Conservation (phyloP, 2,113 vertebrate species). For the Corydoras maculifer region DNA sequence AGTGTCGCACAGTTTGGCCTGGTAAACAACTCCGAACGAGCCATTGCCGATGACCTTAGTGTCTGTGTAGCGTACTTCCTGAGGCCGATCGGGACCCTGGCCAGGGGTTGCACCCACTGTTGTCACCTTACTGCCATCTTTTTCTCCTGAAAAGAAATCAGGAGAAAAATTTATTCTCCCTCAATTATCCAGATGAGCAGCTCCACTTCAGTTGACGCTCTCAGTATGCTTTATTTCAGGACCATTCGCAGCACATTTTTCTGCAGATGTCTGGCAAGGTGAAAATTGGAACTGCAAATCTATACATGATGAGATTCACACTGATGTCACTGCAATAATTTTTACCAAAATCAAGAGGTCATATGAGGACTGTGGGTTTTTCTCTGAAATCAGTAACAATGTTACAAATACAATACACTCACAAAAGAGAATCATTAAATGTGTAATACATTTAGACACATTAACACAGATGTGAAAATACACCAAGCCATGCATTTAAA, state of each 20-base stretch:
- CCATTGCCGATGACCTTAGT: constrained; percentile 87
- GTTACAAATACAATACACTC: too few relatives aligned
- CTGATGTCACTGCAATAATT: not conserved
- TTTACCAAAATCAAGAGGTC: not conserved
- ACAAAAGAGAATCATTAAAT: too few relatives aligned
- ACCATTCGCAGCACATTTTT: not conserved
- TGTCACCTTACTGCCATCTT: constrained; percentile 85
- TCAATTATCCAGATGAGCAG: not conserved
- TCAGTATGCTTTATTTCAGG: constrained; percentile 4
- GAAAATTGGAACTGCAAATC: constrained; percentile 7
- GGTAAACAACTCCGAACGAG: constrained; percentile 85
- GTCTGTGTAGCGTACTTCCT: constrained; percentile 86
- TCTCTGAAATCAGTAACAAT: too few relatives aligned
- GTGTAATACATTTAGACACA: too few relatives aligned
- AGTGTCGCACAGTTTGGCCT: constrained; percentile 84
- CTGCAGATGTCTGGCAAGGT: not conserved
- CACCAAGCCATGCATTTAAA: too few relatives aligned
- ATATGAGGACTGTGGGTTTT: too few relatives aligned
- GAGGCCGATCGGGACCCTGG: constrained; percentile 81
- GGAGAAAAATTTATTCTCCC: not conserved
- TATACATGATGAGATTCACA: not conserved
- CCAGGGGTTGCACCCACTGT: constrained; percentile 85
- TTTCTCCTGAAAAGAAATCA: constrained; percentile 66
- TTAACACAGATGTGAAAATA: too few relatives aligned
- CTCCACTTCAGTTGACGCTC: too few relatives aligned